Base-by-base conservation (phyloP, 2,888 invertebrate species). In the Xylocampa areola region DNA sequence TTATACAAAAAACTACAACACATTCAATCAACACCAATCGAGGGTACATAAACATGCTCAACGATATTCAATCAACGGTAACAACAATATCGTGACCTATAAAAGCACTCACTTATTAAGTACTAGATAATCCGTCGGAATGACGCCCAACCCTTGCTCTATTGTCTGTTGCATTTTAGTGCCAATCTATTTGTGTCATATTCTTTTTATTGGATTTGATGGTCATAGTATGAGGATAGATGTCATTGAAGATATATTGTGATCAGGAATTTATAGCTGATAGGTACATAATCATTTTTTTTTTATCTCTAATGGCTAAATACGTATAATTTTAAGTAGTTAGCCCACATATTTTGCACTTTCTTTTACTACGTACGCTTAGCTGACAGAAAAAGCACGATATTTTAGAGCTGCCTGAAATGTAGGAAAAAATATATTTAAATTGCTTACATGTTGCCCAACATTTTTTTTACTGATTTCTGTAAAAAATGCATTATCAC, bases 101-200 rank as follows among this genome's bases (percentile, higher is more conserved):
- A 48, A 63, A 62, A 44, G 35, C 53, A 41, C 67, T 72, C 48
- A 19, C 68, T 70, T 77, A 80, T 81, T 77, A n/a, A n/a, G n/a
- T n/a, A 79, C 54, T 27, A 68, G 73, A 73, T 85, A 81, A 84
- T 84, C 80, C 77, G 66, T 32, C 70, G 37, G 73, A 81, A 79
- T 71, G 80, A 84, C 67, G 76, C 78, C 85, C 89, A 88, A 90
- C 91, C 92, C 91, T 88, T 87, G 72, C 82, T 71, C 77, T 73
- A 82, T 79, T 82, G 79, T 85, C 80, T 84, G 81, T 80, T 77
- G 77, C 73, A 55, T 80, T 80, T 74, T 81, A 85, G 80, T 77
- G 75, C 77, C 88, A 91, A 90, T 91, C 89, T 87, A 89, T 91
- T 87, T 84, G 82, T 87, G 88, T 82, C 81, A 85, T 81, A 84